phyloP scores from a whole-genome alignment of 2,797 vertebrate species.

The Poecilia gillii region DNA sequence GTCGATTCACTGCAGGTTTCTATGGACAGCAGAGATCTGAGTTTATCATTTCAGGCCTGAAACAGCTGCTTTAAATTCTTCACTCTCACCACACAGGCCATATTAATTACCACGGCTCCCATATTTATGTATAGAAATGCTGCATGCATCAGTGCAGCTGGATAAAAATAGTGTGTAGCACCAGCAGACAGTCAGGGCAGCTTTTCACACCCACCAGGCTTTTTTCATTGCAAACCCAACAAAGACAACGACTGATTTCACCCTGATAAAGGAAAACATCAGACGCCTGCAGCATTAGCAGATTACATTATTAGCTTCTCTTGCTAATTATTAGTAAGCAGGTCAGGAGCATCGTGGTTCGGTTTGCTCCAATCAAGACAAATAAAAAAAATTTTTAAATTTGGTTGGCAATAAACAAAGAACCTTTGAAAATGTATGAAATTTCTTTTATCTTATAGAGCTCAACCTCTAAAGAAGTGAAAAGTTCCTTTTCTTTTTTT shows the following conservation, averaged over 20 bases:
- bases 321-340: background rate
- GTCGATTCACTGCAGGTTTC: background rate
- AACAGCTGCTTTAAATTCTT: background rate
- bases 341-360: background rate
- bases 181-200: background rate
- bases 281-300: background rate
- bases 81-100: background rate
- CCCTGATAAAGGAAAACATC: background rate
- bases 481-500: no score
- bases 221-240: background rate
- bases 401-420: background rate
- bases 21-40: background rate
- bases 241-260: background rate
- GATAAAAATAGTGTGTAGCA: background rate
- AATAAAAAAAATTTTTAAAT: background rate
- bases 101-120: background rate
- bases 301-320: background rate
- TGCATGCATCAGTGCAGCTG: background rate
- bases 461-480: no score
- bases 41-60: background rate
- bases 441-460: background rate
- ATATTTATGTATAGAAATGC: background rate
- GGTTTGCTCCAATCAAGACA: background rate
- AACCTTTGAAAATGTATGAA: background rate
- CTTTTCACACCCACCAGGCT: background rate